These are phyloP conservation scores for Anadara kagoshimensis DNA, from an alignment of 1,140 invertebrate genomes.

Conservation along the genomic window DNA sequence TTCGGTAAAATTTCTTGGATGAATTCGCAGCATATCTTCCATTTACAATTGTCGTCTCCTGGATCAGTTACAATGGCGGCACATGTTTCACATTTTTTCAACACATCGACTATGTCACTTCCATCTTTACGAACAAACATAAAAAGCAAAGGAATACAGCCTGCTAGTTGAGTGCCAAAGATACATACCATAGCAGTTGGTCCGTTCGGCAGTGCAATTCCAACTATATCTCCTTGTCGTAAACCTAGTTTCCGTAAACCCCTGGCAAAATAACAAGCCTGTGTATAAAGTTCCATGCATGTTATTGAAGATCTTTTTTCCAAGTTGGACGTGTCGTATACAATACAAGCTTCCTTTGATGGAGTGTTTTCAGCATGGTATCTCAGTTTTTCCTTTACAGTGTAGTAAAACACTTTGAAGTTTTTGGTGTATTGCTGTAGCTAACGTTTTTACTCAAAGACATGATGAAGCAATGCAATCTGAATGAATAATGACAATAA, in stretches of 20 bases:
- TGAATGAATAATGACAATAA: too few species aligned
- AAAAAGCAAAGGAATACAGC: constrained; percentile 1
- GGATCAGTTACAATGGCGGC: neutral
- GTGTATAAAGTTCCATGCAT: neutral
- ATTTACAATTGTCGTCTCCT: neutral
- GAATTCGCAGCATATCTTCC: neutral
- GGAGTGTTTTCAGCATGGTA: constrained; percentile 2
- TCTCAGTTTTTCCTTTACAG: neutral
- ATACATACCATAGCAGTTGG: constrained; percentile 1
- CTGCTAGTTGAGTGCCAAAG: constrained; percentile 3
- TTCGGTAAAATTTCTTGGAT: neutral
- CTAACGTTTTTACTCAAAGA: too few species aligned
- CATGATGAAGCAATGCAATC: too few species aligned
- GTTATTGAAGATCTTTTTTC: neutral
- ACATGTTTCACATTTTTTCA: neutral
- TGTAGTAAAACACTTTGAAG: neutral
- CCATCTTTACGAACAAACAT: neutral
- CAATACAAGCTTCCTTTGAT: neutral
- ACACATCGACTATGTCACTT: constrained; percentile 9
- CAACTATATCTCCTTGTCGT: neutral
- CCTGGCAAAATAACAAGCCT: neutral
- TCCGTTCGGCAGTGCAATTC: neutral
- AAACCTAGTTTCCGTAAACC: neutral
- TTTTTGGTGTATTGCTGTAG: too few species aligned
- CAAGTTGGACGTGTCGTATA: neutral